A percentile compares a stretch with the other conserved stretches of the same genome.
Evolutionary conservation across 2,113 vertebrate genomes (phyloP).

Genomic region (Ictalurus furcatus): DNA sequence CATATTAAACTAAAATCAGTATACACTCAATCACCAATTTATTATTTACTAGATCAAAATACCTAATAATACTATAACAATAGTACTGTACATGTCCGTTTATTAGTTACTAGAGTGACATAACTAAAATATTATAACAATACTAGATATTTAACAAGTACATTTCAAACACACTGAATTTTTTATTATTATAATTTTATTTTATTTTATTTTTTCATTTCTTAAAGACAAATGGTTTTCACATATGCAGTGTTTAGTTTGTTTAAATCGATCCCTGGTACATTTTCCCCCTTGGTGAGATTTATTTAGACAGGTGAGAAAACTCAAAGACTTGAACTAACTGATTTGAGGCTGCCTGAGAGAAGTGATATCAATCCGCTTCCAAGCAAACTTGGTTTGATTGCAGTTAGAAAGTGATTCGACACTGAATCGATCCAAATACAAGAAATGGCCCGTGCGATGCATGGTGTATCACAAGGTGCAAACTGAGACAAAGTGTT

Average conservation of each 20-base stretch:
- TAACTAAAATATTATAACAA: background rate
- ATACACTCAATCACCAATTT: background rate
- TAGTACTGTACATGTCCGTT: background rate
- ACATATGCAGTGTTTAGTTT: background rate
- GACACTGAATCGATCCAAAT: background rate
- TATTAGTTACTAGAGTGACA: background rate
- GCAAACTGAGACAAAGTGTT: background rate
- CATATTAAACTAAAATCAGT: background rate
- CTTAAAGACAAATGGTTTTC: background rate
- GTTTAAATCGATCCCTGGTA: background rate
- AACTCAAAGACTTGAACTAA: background rate
- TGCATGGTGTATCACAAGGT: background rate
- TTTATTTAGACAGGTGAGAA: background rate
- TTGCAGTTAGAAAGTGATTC: background rate
- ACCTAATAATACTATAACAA: background rate
- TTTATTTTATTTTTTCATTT: background rate
- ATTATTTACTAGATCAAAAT: background rate
- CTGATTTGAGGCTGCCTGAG: background rate
- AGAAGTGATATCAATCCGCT: background rate
- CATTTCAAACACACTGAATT: background rate
- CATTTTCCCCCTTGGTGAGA: background rate
- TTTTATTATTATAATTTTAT: too few species aligned
- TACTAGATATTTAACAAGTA: background rate
- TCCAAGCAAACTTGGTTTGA: background rate
- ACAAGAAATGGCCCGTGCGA: background rate